Evolutionary conservation across 2,113 vertebrate genomes (phyloP).

Genomic region (Aptenodytes forsteri): DNA sequence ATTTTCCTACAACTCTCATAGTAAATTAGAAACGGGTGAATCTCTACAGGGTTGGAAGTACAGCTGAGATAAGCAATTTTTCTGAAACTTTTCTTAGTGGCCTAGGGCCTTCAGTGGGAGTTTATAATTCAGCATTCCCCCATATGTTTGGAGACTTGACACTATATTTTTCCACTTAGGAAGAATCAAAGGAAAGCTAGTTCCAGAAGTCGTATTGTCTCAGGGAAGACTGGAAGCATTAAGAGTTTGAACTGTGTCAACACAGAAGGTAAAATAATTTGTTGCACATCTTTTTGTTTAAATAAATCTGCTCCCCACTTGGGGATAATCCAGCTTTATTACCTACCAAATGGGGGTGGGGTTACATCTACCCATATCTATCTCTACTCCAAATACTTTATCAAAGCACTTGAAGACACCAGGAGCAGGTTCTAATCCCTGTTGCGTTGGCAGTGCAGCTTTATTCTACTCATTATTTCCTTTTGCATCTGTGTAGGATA

Average conservation of each 20-base stretch:
- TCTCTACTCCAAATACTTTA: not conserved
- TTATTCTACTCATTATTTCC: not conserved
- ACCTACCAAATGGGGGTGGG: not conserved
- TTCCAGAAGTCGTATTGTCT: not conserved
- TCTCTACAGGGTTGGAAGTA: not conserved
- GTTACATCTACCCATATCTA: not conserved
- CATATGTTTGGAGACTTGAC: not conserved
- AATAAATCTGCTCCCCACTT: not conserved
- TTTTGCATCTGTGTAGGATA: not conserved
- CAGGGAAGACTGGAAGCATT: not conserved
- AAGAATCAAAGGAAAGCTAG: not conserved
- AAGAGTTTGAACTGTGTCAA: not conserved
- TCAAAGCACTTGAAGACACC: not conserved
- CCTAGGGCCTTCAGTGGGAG: not conserved
- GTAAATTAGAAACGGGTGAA: not conserved
- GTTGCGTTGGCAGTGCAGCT: not conserved
- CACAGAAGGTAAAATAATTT: not conserved
- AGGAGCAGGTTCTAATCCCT: not conserved
- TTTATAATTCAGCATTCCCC: not conserved
- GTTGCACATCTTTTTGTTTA: not conserved
- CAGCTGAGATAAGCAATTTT: slow-evolving; percentile 2
- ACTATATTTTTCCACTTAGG: not conserved
- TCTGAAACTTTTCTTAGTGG: not conserved
- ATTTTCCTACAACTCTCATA: not conserved
- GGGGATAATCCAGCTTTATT: not conserved